Conservation (phyloP, 2,797 vertebrate genomes). For the Luscinia megarhynchos region DNA sequence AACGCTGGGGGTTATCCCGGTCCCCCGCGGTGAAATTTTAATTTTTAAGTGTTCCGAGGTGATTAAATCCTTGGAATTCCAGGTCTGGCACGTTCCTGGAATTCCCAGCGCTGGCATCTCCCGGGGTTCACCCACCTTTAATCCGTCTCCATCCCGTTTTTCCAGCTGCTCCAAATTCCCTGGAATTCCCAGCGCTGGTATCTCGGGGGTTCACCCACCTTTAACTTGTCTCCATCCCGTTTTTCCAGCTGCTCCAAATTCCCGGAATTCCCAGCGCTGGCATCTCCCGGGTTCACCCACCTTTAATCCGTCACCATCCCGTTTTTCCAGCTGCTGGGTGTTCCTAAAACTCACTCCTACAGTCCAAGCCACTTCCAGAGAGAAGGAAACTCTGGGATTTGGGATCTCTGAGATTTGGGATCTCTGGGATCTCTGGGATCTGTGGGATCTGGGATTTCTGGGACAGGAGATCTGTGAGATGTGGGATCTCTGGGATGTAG, state of each 20-base stretch:
- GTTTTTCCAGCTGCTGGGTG: background rate
- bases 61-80: accelerated
- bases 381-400: no score
- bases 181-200: background rate
- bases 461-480: no score
- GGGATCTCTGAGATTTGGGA: no score
- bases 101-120: background rate
- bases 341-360: accelerated
- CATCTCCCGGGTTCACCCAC: background rate
- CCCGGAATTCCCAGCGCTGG: background rate
- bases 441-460: no score
- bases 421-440: no score
- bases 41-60: accelerated
- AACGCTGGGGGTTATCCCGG: no score
- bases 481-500: no score
- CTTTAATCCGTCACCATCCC: background rate
- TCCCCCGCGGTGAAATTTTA: accelerated
- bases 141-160: no score
- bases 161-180: no score
- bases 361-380: background rate
- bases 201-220: background rate
- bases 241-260: background rate
- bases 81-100: background rate
- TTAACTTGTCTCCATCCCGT: background rate
- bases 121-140: background rate